Evolutionary conservation across 2,888 invertebrate species (phyloP).

Genomic region (Copidosoma aretas): DNA sequence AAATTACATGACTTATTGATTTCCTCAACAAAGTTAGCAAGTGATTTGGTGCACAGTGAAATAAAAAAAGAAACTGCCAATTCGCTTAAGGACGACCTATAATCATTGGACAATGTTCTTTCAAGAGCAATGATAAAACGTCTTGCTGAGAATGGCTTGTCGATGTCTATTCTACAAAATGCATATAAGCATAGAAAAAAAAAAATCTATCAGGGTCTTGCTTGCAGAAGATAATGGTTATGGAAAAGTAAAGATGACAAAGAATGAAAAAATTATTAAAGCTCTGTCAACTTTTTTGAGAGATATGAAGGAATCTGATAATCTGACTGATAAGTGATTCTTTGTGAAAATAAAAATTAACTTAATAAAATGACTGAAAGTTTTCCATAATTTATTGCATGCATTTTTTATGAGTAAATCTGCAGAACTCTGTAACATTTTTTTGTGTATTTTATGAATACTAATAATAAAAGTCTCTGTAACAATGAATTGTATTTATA

Average conservation of each 20-base stretch:
- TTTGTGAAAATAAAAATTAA: too few species aligned
- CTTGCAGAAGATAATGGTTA: slow-evolving; percentile 18
- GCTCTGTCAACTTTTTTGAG: too few species aligned
- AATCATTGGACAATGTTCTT: slow-evolving; percentile 1
- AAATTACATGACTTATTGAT: background rate
- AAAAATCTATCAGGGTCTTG: slow-evolving; percentile 7
- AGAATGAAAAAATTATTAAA: slow-evolving; percentile 17
- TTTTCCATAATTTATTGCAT: too few species aligned
- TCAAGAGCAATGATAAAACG: slow-evolving; percentile 19
- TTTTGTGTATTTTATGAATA: too few species aligned
- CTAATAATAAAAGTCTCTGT: too few species aligned
- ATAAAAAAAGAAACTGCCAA: background rate
- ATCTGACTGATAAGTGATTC: too few species aligned
- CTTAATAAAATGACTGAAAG: too few species aligned
- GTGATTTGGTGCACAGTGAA: background rate
- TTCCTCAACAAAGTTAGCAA: background rate
- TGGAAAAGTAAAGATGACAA: slow-evolving; percentile 24
- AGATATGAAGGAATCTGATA: too few species aligned
- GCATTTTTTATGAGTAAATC: too few species aligned
- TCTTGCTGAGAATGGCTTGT: slow-evolving; percentile 18
- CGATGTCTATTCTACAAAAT: slow-evolving; percentile 6
- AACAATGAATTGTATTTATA: too few species aligned
- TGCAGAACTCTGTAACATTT: too few species aligned
- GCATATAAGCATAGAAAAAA: slow-evolving; percentile 12
- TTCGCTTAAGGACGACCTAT: background rate